phyloP scores from a whole-genome alignment of 2,113 vertebrate species.

The Empidonax traillii region DNA sequence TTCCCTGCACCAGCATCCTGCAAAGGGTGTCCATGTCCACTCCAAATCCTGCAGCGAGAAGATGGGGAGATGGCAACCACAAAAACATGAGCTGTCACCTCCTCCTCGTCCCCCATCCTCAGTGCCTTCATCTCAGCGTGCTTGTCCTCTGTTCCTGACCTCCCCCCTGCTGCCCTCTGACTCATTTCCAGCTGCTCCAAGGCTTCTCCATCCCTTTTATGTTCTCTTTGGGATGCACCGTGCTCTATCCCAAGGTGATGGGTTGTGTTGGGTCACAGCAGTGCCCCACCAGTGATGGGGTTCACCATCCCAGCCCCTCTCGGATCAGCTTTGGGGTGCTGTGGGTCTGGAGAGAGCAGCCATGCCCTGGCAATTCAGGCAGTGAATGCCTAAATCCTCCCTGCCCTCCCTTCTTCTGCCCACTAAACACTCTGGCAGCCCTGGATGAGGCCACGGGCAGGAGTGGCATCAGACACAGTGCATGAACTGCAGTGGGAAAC shows the following conservation, averaged over 20 bases:
- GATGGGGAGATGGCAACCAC: background rate
- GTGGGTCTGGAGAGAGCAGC: background rate
- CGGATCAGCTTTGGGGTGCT: background rate
- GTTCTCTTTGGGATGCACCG: accelerated
- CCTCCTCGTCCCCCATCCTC: background rate
- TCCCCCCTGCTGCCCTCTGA: background rate
- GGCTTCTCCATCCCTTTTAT: background rate
- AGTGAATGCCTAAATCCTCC: background rate
- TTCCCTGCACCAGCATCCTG: background rate
- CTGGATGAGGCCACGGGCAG: background rate
- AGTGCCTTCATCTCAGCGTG: background rate
- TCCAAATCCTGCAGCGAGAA: background rate
- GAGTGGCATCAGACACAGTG: accelerated
- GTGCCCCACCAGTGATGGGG: background rate
- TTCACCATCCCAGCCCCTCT: background rate
- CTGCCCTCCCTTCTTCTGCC: background rate
- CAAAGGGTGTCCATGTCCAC: accelerated
- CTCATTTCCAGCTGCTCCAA: background rate
- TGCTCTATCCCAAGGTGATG: background rate
- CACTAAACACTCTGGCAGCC: background rate
- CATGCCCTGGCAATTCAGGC: background rate
- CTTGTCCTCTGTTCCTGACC: background rate
- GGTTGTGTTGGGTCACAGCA: accelerated
- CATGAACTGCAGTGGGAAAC: accelerated
- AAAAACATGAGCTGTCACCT: accelerated